Base-by-base conservation (phyloP, 2,888 invertebrate species). In the Drosophila prolongata region DNA sequence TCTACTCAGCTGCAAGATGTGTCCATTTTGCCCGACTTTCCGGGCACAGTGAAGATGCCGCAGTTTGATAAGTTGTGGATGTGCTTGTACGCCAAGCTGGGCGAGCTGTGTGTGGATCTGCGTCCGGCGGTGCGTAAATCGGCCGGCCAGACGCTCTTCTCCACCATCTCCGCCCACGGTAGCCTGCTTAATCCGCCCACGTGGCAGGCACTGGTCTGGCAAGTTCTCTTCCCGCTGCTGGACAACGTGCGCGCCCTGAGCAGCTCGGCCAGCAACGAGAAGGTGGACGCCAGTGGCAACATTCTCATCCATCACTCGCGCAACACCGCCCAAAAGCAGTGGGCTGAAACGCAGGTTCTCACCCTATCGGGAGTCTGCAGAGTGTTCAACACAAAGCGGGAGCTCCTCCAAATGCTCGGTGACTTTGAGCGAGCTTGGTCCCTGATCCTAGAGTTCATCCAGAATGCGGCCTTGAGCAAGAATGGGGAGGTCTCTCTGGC, bases 311-410 rank as follows among this genome's bases (percentile, higher is more conserved):
- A 99, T 92, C 99, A 99, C 93, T 98, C 99, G 1, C 94, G 99
- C 66, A 99, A 99, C 92, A 99, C 99, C 0, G 99, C 99, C 52
- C 98, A 98, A 92, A 99, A 99, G 89, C 99, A 99, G 90, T 99
- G 99, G 99, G 98, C 99, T 0, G 99, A 99, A 93, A 99, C 99
- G 1, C 97, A 98, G 94, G 98, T 97, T 42, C 92, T 98, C 70
- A 97, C 97, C 0, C 92, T 98, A 13, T 97, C 97, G 3, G 98
- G 98, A 0, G 98, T 98, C 19, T 97, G 98, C 0, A 94, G 98
- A 73, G 98, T 97, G 13, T 98, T 99, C 93, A 98, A 98, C 91
- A 97, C 97, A 0, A 97, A 98, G 91, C 95, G 98, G 79, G 96
- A 96, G 86, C 93, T 98, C 55, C 93, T 99, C 16, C 95, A 96